phyloP scores from a whole-genome alignment of 1,140 invertebrate species.

The Drosophila sp. region DNA sequence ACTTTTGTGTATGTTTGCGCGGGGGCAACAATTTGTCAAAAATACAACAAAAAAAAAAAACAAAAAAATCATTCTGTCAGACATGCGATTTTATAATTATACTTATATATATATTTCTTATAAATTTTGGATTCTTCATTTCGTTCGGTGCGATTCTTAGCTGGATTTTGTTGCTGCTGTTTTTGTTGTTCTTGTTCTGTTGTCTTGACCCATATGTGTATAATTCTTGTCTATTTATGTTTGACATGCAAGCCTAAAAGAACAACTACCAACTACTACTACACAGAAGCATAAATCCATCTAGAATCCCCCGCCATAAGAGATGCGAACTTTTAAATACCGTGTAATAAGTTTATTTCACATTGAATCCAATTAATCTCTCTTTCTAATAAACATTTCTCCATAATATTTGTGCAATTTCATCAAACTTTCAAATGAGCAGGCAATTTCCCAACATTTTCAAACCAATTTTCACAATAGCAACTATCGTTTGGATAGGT shows the following conservation, averaged over 20 bases:
- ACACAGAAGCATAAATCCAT: neutral
- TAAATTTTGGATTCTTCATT: constrained; percentile 31
- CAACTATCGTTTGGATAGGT: too few species aligned
- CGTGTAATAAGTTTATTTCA: too few species aligned
- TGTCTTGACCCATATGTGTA: constrained; percentile 46
- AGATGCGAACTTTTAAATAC: neutral
- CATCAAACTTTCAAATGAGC: too few species aligned
- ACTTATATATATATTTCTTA: constrained; percentile 43
- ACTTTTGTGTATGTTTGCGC: constrained; percentile 62
- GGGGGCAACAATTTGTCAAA: constrained; percentile 76
- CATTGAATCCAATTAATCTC: too few species aligned
- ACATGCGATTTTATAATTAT: constrained; percentile 79
- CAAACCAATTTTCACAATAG: too few species aligned
- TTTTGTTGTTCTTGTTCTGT: neutral
- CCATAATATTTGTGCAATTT: too few species aligned
- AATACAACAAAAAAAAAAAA: constrained; percentile 7
- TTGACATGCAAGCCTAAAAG: constrained; percentile 37
- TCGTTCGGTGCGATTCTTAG: neutral
- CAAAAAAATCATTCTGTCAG: constrained; percentile 47
- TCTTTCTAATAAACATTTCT: too few species aligned
- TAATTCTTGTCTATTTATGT: constrained; percentile 51
- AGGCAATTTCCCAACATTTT: too few species aligned
- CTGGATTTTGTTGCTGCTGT: neutral
- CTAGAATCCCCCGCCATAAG: too few species aligned
- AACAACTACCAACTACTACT: neutral